These are phyloP conservation scores for Pasiphila rectangulata DNA, from an alignment of 2,888 invertebrate genomes.

Conservation along the genomic window DNA sequence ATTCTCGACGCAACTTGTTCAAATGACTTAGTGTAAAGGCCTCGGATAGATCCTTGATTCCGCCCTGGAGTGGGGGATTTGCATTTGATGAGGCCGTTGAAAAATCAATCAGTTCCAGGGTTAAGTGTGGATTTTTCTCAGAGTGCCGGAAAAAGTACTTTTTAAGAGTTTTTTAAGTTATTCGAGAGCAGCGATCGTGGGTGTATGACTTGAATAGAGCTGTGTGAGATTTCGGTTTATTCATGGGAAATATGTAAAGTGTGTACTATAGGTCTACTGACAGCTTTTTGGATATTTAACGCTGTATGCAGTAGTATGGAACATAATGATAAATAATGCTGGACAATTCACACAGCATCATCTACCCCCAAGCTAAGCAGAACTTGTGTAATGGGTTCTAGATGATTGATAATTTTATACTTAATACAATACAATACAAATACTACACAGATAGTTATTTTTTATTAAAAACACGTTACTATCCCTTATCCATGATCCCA, in stretches of 20 bases:
- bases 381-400: background rate
- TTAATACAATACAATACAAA: too few species aligned
- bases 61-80: conserved; percentile 17
- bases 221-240: background rate
- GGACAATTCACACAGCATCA: too few species aligned
- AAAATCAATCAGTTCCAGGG: conserved; percentile 35
- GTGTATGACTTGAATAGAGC: conserved; percentile 5
- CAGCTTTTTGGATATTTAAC: background rate
- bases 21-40: background rate
- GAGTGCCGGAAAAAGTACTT: conserved; percentile 17
- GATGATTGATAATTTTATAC: background rate
- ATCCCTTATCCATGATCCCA: too few species aligned
- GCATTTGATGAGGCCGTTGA: conserved; percentile 34
- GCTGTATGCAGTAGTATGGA: too few species aligned
- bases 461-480: too few species aligned
- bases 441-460: too few species aligned
- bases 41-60: conserved; percentile 4
- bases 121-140: conserved; percentile 28
- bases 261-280: too few species aligned
- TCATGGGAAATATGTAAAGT: background rate
- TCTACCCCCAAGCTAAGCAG: background rate
- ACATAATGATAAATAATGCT: too few species aligned
- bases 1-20: too few species aligned
- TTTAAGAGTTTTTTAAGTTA: conserved; percentile 24
- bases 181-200: conserved; percentile 12